Conservation (phyloP, 2,888 invertebrate genomes). For the Yponomeuta evonymella region DNA sequence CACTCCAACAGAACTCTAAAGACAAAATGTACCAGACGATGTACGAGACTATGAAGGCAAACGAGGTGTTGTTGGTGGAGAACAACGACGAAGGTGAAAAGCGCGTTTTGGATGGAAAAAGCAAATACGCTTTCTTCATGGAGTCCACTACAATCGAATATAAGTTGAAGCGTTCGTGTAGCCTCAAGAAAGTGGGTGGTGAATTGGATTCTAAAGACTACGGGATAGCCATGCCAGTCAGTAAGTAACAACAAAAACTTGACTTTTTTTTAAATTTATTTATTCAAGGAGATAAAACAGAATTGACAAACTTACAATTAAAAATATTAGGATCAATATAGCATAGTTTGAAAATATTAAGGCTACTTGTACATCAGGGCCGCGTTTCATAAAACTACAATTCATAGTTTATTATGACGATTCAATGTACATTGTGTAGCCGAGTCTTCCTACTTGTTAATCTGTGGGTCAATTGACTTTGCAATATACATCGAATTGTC, state of each 20-base stretch:
- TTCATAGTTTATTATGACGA: too few relatives aligned
- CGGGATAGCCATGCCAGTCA: slow-evolving; percentile 89
- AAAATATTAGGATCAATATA: too few relatives aligned
- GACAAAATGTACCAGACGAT: slow-evolving; percentile 91
- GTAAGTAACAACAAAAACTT: slow-evolving; percentile 51
- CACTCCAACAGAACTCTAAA: slow-evolving; percentile 77
- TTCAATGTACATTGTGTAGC: too few relatives aligned
- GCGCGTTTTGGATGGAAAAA: slow-evolving; percentile 76
- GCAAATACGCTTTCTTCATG: slow-evolving; percentile 94
- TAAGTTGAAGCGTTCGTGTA: slow-evolving; percentile 87
- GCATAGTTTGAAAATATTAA: neutral
- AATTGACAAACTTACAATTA: too few relatives aligned
- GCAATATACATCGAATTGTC: too few relatives aligned
- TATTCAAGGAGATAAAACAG: too few relatives aligned
- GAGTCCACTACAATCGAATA: slow-evolving; percentile 97
- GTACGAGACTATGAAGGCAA: slow-evolving; percentile 91
- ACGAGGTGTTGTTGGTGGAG: slow-evolving; percentile 85
- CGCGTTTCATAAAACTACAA: too few relatives aligned
- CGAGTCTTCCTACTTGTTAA: too few relatives aligned
- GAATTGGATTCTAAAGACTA: slow-evolving; percentile 89
- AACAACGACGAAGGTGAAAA: slow-evolving; percentile 90
- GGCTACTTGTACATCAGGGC: neutral
- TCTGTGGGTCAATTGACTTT: too few relatives aligned
- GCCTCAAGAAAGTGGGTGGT: slow-evolving; percentile 86
- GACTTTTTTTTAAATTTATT: too few relatives aligned